Percentiles rank a stretch among this genome's conserved stretches.
Conservation (phyloP, 2,888 invertebrate species). For the Eurytoma adleriae region DNA sequence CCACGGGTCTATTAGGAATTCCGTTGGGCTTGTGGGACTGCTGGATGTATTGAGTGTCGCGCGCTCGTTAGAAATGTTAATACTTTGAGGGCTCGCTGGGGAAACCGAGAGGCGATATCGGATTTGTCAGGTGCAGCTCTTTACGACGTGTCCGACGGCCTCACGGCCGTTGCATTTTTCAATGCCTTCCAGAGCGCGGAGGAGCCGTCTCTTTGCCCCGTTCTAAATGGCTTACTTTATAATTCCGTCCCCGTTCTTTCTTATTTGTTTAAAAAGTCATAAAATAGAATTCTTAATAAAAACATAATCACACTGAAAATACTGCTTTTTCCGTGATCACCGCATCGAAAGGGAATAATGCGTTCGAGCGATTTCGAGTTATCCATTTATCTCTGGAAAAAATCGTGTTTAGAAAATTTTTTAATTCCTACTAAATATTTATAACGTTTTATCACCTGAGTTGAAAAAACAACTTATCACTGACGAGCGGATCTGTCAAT, state of each 20-base stretch:
- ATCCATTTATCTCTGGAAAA: too few species aligned
- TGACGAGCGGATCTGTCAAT: conserved; percentile 1
- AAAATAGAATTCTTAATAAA: too few species aligned
- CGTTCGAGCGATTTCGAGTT: too few species aligned
- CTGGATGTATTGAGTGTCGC: conserved; percentile 37
- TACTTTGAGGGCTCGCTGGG: background rate
- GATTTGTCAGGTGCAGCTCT: conserved; percentile 24
- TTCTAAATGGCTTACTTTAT: too few species aligned
- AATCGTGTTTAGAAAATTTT: too few species aligned
- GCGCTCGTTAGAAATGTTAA: conserved; percentile 45
- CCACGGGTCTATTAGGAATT: conserved; percentile 52
- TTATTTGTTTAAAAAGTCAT: too few species aligned
- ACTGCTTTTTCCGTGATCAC: too few species aligned
- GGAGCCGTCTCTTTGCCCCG: background rate
- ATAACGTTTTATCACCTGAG: background rate
- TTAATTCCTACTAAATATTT: too few species aligned
- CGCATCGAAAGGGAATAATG: too few species aligned
- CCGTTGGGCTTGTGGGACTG: conserved; percentile 20
- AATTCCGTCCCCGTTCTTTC: too few species aligned
- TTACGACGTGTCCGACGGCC: conserved; percentile 32
- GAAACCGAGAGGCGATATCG: background rate
- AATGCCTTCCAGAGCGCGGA: background rate
- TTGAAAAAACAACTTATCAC: background rate
- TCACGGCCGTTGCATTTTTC: conserved; percentile 21
- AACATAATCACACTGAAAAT: too few species aligned